phyloP scores from a whole-genome alignment of 1,140 invertebrate species.

The Xylocopa sonorina region DNA sequence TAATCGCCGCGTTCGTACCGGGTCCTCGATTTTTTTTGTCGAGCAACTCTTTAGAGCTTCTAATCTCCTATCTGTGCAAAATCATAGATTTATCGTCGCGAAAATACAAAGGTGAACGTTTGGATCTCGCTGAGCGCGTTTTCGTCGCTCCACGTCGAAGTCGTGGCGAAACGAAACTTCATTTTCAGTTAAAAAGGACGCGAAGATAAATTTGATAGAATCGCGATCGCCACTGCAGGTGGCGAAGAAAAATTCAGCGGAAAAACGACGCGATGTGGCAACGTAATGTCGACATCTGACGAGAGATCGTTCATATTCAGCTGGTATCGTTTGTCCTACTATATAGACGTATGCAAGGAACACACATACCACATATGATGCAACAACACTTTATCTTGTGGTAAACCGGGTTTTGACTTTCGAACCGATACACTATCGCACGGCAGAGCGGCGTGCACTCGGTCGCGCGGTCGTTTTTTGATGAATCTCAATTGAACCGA shows the following conservation, averaged over 20 bases:
- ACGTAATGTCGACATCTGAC: neutral
- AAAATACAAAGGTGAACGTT: neutral
- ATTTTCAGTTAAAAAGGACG: too few species aligned
- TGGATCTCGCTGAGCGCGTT: neutral
- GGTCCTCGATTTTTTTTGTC: conserved; percentile 5
- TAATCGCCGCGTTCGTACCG: conserved; percentile 11
- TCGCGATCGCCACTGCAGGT: too few species aligned
- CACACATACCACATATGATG: conserved; percentile 37
- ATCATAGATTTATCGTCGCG: neutral
- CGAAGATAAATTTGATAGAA: neutral
- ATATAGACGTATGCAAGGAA: conserved; percentile 1
- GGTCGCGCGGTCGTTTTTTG: conserved; percentile 15
- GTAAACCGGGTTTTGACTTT: conserved; percentile 57
- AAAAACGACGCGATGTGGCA: neutral
- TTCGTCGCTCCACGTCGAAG: neutral
- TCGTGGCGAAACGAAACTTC: neutral
- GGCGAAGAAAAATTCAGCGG: neutral
- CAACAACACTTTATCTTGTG: conserved; percentile 52
- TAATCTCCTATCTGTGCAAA: neutral
- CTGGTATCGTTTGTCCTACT: conserved; percentile 32
- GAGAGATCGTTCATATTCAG: conserved; percentile 20
- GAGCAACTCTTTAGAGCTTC: neutral
- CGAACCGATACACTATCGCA: conserved; percentile 45
- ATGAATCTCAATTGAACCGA: neutral
- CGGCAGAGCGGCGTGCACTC: conserved; percentile 7